Base-by-base conservation (phyloP, 2,113 vertebrate species). In the Noctilio leporinus region DNA sequence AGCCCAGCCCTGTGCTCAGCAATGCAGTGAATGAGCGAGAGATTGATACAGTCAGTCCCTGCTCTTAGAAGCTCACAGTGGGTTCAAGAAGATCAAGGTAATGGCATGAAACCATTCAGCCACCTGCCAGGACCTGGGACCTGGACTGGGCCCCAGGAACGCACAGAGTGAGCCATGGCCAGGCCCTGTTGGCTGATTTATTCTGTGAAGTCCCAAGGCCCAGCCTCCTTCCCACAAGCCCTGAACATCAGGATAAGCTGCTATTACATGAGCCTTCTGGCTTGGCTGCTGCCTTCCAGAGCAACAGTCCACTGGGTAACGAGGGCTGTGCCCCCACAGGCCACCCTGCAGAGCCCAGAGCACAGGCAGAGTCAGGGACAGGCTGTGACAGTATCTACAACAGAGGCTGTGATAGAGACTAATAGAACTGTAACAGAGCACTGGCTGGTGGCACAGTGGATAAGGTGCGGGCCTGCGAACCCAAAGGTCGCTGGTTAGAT, bases 221-320 rank as follows among this genome's bases (percentile, higher is more conserved):
- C 70, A 53, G 35, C 86, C 95, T 83, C 80, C 90, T 90, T 89
- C 92, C 92, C 85, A 62, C 87, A 51, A 85, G 55, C 80, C 95
- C 51, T 67, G 67, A 53, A 45, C 53, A 47, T 77, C 72, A 86
- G 92, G 92, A 33, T 89, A 95, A 88, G 88, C 85, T 90, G 88
- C 95, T 86, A 55, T 91, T 86, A 94, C 93, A 91, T 40, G 80
- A 93, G 86, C 84, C 92, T 96, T 93, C 84, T 0, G 1, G n/a
- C n/a, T 84, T 96, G 94, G 94, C 76, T 2, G 94, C 76, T 2
- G 78, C 84, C 84, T 96, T 95, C 97, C 96, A 96, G 69, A 40
- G 67, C 83, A 76, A 72, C 87, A 70, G 89, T 69, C 59, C 43
- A 0, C 84, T 93, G 80, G 78, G 82, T 95, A 91, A 89, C 45